phyloP scores from a whole-genome alignment of 2,113 vertebrate species.

The Solenodon paradoxus region DNA sequence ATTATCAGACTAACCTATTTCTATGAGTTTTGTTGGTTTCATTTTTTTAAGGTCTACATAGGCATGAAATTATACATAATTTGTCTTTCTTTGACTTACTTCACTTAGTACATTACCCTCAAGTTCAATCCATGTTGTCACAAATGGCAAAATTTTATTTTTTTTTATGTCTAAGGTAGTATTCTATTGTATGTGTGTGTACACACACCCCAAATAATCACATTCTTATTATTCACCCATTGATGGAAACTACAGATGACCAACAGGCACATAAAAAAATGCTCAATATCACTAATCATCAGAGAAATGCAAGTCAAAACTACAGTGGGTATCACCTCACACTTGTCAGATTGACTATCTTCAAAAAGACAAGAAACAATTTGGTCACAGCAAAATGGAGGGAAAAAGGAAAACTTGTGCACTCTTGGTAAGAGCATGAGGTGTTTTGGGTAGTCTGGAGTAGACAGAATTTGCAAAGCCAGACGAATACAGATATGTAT shows the following conservation, averaged over 20 bases:
- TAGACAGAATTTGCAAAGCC: slow-evolving; percentile 9
- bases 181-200: neutral
- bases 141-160: neutral
- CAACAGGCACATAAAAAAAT: neutral
- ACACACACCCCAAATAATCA: neutral
- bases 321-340: no score
- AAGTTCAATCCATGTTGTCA: neutral
- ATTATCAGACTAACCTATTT: neutral
- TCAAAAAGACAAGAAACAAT: no score
- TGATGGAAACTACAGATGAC: neutral
- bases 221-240: neutral
- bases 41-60: neutral
- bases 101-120: neutral
- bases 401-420: neutral
- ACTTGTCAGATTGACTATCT: no score
- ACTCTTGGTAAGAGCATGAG: neutral
- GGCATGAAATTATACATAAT: neutral
- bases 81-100: neutral
- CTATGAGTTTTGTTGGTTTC: neutral
- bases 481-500: neutral
- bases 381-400: no score
- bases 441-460: neutral
- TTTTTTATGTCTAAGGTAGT: neutral
- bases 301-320: no score
- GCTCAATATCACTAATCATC: no score